A percentile compares a stretch with the other conserved stretches of the same genome.
phyloP scores from a whole-genome alignment of 2,888 invertebrate species.

The Glaucopsyche alexis region DNA sequence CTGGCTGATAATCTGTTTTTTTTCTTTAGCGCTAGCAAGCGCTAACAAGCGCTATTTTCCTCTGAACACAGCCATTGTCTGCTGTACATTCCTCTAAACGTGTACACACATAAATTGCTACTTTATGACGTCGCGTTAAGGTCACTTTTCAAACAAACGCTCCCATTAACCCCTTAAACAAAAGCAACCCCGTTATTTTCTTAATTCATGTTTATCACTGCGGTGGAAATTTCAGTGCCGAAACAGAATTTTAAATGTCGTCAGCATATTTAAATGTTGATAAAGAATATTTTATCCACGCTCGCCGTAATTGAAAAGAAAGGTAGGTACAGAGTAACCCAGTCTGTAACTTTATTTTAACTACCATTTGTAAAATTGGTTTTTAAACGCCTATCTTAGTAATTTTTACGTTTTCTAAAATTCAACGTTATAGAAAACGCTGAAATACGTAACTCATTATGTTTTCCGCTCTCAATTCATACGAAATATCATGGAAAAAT shows the following conservation, averaged over 20 bases:
- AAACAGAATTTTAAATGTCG: constrained; percentile 19
- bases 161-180: neutral
- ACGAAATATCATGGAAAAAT: too few relatives aligned
- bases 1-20: too few relatives aligned
- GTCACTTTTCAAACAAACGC: neutral
- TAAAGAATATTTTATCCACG: neutral
- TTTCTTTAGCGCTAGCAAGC: too few relatives aligned
- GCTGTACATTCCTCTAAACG: neutral
- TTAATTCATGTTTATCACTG: constrained; percentile 20
- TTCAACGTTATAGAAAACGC: too few relatives aligned
- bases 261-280: constrained; percentile 17
- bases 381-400: too few relatives aligned
- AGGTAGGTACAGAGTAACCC: neutral
- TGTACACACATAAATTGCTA: neutral
- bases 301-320: neutral
- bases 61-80: too few relatives aligned
- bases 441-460: too few relatives aligned
- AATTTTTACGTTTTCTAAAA: too few relatives aligned
- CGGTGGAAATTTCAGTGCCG: constrained; percentile 17
- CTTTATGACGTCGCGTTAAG: neutral
- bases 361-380: too few relatives aligned
- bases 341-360: too few relatives aligned
- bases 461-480: too few relatives aligned
- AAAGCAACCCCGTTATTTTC: constrained; percentile 10
- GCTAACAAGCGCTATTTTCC: too few relatives aligned